phyloP scores from a whole-genome alignment of 2,113 vertebrate genomes.

The Rhadina sibilatrix region DNA sequence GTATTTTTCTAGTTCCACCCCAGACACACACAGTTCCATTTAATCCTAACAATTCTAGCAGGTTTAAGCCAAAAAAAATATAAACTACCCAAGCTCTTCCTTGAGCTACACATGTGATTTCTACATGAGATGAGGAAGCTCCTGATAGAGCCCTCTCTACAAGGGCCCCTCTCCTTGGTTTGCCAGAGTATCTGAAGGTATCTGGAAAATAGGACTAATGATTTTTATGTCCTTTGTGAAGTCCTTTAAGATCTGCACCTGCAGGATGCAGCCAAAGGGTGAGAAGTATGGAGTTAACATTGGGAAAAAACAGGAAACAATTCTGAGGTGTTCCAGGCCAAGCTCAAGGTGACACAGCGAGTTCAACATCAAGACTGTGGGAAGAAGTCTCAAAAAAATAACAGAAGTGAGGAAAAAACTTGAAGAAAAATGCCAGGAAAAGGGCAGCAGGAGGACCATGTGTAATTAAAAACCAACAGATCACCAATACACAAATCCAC shows the following conservation, averaged over 20 bases:
- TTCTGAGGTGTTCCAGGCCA: background rate
- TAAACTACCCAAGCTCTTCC: background rate
- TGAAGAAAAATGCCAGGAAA: background rate
- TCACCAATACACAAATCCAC: background rate
- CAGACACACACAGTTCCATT: accelerated
- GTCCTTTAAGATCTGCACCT: background rate
- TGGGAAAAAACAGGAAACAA: background rate
- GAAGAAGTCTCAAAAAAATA: background rate
- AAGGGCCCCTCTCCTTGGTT: background rate
- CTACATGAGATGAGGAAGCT: background rate
- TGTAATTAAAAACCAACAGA: background rate
- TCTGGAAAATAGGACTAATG: background rate
- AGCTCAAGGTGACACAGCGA: background rate
- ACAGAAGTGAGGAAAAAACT: background rate
- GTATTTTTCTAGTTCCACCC: background rate
- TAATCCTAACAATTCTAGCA: background rate
- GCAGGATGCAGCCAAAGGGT: background rate
- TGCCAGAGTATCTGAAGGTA: background rate
- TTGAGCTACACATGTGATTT: accelerated
- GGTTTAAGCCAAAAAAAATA: background rate
- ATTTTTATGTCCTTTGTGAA: background rate
- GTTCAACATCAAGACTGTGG: background rate
- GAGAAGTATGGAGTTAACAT: background rate
- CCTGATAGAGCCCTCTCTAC: background rate
- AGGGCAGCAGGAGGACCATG: background rate